phyloP scores from a whole-genome alignment of 2,888 invertebrate genomes.

The Carterocephalus palaemon region DNA sequence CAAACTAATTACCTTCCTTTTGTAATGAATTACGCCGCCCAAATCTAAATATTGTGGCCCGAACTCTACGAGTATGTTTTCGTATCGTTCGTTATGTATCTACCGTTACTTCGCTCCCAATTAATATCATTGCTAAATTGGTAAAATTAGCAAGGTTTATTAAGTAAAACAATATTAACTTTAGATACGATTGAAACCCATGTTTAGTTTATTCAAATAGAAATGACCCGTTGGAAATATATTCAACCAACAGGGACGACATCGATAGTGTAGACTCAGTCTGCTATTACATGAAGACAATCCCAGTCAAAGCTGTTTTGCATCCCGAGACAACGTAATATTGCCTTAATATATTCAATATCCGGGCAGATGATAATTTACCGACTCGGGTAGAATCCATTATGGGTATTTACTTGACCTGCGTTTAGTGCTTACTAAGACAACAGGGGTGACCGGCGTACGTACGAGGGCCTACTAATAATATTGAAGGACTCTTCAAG shows the following conservation, averaged over 20 bases:
- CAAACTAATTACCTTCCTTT: conserved; percentile 70
- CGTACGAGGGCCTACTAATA: conserved; percentile 34
- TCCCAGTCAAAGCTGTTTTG: conserved; percentile 44
- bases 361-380: conserved; percentile 76
- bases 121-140: too few relatives aligned
- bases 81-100: too few relatives aligned
- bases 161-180: too few relatives aligned
- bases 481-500: conserved; percentile 38
- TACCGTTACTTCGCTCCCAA: too few relatives aligned
- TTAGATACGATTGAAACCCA: too few relatives aligned
- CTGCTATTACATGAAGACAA: conserved; percentile 58
- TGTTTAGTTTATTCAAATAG: conserved; percentile 18
- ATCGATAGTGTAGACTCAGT: conserved; percentile 15
- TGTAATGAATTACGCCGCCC: conserved; percentile 36
- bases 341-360: conserved; percentile 77
- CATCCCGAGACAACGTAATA: conserved; percentile 58
- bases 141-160: too few relatives aligned
- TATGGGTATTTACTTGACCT: conserved; percentile 79
- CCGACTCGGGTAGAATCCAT: conserved; percentile 72
- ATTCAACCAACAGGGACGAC: conserved; percentile 12
- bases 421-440: conserved; percentile 78
- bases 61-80: conserved; percentile 40
- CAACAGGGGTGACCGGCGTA: conserved; percentile 71
- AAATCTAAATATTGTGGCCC: conserved; percentile 29
- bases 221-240: conserved; percentile 3